Evolutionary conservation across 2,113 vertebrate genomes (phyloP).

Genomic region (Neotoma lepida): DNA sequence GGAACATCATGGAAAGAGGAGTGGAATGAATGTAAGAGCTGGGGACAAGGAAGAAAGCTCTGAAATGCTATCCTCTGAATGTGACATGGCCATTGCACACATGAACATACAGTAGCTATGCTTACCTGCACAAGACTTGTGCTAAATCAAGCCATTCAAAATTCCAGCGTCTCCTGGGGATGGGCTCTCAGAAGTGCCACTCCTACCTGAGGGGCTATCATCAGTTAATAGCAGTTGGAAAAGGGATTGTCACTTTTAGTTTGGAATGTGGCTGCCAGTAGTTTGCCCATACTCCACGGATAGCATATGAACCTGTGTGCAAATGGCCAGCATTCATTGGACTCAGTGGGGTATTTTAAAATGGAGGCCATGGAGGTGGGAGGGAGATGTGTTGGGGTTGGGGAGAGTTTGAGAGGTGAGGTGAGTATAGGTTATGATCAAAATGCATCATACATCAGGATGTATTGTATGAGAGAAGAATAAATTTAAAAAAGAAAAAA

Average conservation of each 20-base stretch:
- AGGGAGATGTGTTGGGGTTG: neutral
- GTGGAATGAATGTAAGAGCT: neutral
- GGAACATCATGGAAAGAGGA: neutral
- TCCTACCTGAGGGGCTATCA: neutral
- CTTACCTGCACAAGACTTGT: neutral
- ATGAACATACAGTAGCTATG: neutral
- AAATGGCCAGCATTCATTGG: neutral
- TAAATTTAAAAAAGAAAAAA: neutral
- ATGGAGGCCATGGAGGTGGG: neutral
- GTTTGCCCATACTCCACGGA: neutral
- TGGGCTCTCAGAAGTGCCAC: no score
- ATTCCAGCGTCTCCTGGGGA: no score
- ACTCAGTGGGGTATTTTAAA: neutral
- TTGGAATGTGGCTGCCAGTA: neutral
- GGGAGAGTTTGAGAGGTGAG: neutral
- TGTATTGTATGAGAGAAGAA: neutral
- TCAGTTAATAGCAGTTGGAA: neutral
- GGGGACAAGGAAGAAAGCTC: neutral
- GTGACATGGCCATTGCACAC: neutral
- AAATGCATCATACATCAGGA: neutral
- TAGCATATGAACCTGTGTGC: neutral
- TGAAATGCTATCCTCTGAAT: neutral
- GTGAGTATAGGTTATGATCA: neutral
- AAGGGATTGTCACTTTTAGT: neutral
- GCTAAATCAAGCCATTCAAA: neutral